Evolutionary conservation across 2,888 invertebrate species (phyloP), one percentile per base, ranked within the genome.

Genomic region (Tholera decimalis): DNA sequence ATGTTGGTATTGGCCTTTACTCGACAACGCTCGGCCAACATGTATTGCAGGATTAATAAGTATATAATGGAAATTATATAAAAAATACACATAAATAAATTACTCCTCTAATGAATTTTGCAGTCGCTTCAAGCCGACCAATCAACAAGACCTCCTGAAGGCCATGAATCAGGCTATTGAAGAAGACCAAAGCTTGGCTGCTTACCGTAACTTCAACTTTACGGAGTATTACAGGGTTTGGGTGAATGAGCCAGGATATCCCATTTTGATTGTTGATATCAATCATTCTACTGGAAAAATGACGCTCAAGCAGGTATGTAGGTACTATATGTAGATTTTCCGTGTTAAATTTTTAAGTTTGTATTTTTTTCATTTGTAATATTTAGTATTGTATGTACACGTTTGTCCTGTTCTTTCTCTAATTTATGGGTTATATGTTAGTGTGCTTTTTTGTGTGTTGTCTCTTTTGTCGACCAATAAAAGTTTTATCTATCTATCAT

Each of bases 201-300:
- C 82, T n/a, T 92, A 93, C 28, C 28, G 71, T 0, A 68, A 89
- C 41, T 95, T 96, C 77, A 73, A 90, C 39, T 91, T 95, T 60
- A 77, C 86, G 37, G 91, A 93, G 5, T 96, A 96, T 57, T 97
- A 97, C 85, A 91, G 93, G 15, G 91, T 95, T 5, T 97, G 97
- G 97, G 96, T 97, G 0, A 95, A 96, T 49, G 95, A 96, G 72
- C 91, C 96, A 33, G 97, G 97, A 0, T 97, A 95, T 77, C 97
- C 97, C 0, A 86, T 97, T 11, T 78, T 97, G 2, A 93, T 86
- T 3, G 96, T 97, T 0, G 83, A 88, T 0, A 88, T 96, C 20
- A 76, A 96, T 74, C 92, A 96, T 64, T 64, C 77, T 0, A 90
- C 87, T 3, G 91, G 92, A 44, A 81, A 68, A 33, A 91, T 95